Evolutionary conservation across 2,797 vertebrate genomes (phyloP).

Genomic region (Catharus ustulatus): DNA sequence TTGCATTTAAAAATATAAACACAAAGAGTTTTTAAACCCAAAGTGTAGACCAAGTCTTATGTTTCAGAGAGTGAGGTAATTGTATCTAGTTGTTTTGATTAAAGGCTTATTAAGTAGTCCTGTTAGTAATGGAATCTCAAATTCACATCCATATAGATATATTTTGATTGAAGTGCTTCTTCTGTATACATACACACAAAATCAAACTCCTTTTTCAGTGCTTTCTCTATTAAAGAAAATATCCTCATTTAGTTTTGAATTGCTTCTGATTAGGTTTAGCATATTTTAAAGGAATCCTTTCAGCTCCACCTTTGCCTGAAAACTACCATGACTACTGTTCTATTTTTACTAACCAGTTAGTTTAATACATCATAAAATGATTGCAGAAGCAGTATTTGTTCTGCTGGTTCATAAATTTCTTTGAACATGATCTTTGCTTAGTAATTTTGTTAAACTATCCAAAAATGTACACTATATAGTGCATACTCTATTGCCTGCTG

Average conservation of each 20-base stretch:
- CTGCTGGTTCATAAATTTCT: not conserved
- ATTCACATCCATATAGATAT: not conserved
- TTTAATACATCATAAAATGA: not conserved
- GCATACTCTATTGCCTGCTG: not conserved
- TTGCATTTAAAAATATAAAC: not conserved
- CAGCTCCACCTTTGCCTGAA: not conserved
- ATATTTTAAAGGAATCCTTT: not conserved
- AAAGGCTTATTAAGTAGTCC: not conserved
- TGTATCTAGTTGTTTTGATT: not conserved
- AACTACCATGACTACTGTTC: not conserved
- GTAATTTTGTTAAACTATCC: not conserved
- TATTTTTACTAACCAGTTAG: not conserved
- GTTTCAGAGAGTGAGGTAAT: not conserved
- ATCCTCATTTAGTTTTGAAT: not conserved
- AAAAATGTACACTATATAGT: not conserved
- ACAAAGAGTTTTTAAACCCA: not conserved
- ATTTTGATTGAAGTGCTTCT: not conserved
- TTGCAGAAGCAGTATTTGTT: not conserved
- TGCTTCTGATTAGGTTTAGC: not conserved
- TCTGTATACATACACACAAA: not conserved
- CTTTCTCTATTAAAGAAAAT: not conserved
- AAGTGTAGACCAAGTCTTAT: not conserved
- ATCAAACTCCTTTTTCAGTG: not conserved
- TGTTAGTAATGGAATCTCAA: not conserved
- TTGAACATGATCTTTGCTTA: not conserved